Base-by-base conservation (phyloP, 2,113 vertebrate genomes). In the Euleptes europaea region DNA sequence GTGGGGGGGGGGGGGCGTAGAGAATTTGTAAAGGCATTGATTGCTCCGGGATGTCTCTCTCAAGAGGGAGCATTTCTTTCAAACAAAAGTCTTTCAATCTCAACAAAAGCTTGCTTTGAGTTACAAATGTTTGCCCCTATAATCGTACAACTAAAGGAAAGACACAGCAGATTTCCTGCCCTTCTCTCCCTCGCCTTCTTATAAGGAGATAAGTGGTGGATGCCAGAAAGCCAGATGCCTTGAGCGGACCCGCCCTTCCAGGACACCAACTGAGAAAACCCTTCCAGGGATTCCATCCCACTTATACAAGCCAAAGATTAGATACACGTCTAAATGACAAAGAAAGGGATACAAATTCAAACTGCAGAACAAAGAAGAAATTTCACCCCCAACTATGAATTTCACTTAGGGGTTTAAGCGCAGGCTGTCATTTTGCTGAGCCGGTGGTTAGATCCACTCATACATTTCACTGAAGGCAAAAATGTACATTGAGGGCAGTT, bases 11-110 rank as follows among this genome's bases (percentile, higher is more conserved):
- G 80, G 80, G 91, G 88, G 92, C 86, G 84, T 84, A 76, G 90
- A 88, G 90, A 94, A 95, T 94, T 93, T 91, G 92, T 75, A 93
- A 93, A 92, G 91, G 89, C 94, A 88, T 91, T 92, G 87, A 90
- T 90, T 94, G 91, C 89, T 92, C 84, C 90, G 94, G 88, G 90
- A 94, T 94, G 92, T 92, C 92, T 94, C 93, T 96, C 89, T 94
- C 91, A 93, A 94, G 88, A 88, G 86, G 94, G 85, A 75, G 80
- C 87, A 89, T 85, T 94, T 35, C 3, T 8, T 93, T 95, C 79
- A 92, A 44, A 44, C 44, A 44, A 44, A 44, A 44, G 44, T 44
- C 44, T 44, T 44, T 44, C 44, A 44, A 80, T 88, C 47, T 54
- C 19, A 84, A 95, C 88, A 92, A 91, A 95, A 92, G 84, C 88